phyloP scores from a whole-genome alignment of 1,140 invertebrate genomes.

The Drosophila arizonae region DNA sequence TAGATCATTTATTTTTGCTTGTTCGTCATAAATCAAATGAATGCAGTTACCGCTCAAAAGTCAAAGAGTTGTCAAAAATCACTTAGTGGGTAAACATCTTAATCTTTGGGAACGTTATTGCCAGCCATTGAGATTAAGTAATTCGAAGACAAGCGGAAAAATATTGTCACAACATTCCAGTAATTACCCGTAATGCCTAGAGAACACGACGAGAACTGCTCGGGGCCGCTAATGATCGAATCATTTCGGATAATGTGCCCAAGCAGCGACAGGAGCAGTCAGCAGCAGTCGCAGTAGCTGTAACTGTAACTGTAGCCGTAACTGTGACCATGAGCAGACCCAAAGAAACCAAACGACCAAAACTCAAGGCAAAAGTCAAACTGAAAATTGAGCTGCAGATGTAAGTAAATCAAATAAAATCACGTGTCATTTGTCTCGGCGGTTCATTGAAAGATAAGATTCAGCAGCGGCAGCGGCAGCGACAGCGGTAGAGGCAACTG shows the following conservation, averaged over 20 bases:
- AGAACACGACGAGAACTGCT: constrained; percentile 56
- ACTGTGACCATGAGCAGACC: constrained; percentile 61
- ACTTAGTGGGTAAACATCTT: constrained; percentile 43
- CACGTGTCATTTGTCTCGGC: constrained; percentile 78
- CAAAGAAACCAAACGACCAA: constrained; percentile 40
- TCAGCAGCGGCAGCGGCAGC: too few relatives aligned
- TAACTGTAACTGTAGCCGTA: constrained; percentile 52
- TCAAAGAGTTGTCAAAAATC: constrained; percentile 34
- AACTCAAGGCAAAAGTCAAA: constrained; percentile 70
- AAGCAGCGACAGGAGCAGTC: constrained; percentile 32
- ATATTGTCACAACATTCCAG: constrained; percentile 80
- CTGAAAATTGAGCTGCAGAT: constrained; percentile 81
- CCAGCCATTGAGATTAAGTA: constrained; percentile 72
- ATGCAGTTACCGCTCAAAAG: constrained; percentile 9
- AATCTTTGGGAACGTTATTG: constrained; percentile 59
- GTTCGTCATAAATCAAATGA: background rate
- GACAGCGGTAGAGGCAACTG: constrained; percentile 9
- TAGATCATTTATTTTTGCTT: background rate
- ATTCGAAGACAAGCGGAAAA: constrained; percentile 70
- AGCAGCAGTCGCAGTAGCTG: constrained; percentile 51
- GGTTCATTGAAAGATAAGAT: constrained; percentile 78
- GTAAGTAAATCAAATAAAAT: constrained; percentile 83
- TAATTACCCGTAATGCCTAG: constrained; percentile 74
- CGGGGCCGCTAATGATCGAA: constrained; percentile 76
- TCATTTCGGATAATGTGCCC: constrained; percentile 78